Conservation (phyloP, 1,140 invertebrate species). For the Drosophila elegans region DNA sequence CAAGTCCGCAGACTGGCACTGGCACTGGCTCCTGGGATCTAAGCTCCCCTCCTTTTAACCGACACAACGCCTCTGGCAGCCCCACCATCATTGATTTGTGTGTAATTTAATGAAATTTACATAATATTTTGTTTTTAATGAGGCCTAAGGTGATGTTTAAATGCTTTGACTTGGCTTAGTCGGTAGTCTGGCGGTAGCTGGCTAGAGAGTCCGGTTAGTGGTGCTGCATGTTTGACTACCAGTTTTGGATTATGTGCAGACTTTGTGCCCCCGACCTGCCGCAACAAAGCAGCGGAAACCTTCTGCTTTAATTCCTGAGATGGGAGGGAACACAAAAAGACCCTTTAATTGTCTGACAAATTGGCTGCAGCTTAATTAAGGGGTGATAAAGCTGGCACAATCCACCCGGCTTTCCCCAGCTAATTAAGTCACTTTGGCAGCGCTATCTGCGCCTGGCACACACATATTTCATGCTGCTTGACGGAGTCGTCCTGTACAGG, state of each 20-base stretch:
- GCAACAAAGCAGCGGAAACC: constrained; percentile 34
- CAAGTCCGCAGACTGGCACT: constrained; percentile 33
- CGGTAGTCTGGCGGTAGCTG: constrained; percentile 39
- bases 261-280: constrained; percentile 58
- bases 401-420: constrained; percentile 34
- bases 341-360: constrained; percentile 79
- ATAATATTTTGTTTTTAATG: constrained; percentile 84
- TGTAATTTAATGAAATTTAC: constrained; percentile 84
- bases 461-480: constrained; percentile 74
- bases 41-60: not conserved
- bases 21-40: constrained; percentile 38
- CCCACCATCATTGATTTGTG: constrained; percentile 71
- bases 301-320: not conserved
- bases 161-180: constrained; percentile 80
- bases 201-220: constrained; percentile 38
- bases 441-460: constrained; percentile 68
- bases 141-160: constrained; percentile 83
- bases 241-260: constrained; percentile 41
- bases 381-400: constrained; percentile 59
- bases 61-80: not conserved
- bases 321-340: constrained; percentile 1
- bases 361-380: constrained; percentile 81
- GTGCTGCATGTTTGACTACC: constrained; percentile 48
- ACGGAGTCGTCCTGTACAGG: constrained; percentile 31
- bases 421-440: constrained; percentile 73